phyloP scores from a whole-genome alignment of 2,113 vertebrate genomes.

The Jaculus jaculus region DNA sequence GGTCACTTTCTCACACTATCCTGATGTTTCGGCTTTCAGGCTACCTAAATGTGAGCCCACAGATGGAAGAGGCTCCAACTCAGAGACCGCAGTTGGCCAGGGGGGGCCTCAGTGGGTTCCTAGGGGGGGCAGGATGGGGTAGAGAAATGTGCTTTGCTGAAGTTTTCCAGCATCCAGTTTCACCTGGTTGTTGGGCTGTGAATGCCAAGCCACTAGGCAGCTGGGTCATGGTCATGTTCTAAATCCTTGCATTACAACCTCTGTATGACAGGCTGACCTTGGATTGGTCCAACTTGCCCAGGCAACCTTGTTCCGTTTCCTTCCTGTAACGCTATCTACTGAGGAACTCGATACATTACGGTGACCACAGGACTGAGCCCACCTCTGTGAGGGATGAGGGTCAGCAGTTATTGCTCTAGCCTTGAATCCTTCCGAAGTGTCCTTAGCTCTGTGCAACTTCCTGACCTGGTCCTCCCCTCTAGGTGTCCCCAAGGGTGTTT shows the following conservation, averaged over 20 bases:
- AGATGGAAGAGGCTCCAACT: not conserved
- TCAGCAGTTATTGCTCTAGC: slow-evolving; percentile 37
- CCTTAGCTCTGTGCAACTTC: not conserved
- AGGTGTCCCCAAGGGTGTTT: not conserved
- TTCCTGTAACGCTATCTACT: not conserved
- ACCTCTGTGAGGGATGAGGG: not conserved
- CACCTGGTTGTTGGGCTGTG: not conserved
- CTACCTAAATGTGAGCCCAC: not conserved
- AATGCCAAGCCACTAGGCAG: not conserved
- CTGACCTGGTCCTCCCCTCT: not conserved
- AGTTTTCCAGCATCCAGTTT: slow-evolving; percentile 17
- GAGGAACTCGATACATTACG: not conserved
- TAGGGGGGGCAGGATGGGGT: not conserved
- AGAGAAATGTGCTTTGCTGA: not conserved
- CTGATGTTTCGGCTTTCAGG: not conserved
- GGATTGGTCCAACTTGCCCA: not conserved
- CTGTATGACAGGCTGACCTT: not conserved
- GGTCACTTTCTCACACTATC: not conserved
- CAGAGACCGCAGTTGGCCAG: not conserved
- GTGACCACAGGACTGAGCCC: not conserved
- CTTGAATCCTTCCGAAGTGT: not conserved
- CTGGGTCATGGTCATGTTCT: not conserved
- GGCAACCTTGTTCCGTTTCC: not conserved
- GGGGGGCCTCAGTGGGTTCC: not conserved
- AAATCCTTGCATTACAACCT: not conserved